Evolutionary conservation across 2,113 vertebrate species (phyloP), one percentile per base, ranked within the genome.

Genomic region (Monopterus albus): DNA sequence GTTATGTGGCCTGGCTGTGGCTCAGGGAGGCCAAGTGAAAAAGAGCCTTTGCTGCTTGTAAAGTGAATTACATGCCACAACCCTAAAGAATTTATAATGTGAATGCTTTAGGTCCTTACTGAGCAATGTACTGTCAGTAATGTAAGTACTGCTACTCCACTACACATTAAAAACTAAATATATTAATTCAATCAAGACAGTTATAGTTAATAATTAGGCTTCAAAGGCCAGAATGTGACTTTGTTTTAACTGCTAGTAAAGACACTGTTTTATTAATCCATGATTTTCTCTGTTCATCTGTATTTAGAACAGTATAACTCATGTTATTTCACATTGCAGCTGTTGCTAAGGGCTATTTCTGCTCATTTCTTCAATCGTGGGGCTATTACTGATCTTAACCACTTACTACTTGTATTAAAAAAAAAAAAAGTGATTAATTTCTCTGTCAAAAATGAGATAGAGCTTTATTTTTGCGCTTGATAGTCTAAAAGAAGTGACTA

Each of bases 381-480:
- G 28, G 28, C 20, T 33, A 17, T 1, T 45, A 66, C 33, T 49
- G 64, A 74, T 57, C 13, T 45, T 13, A 69, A n/a, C n/a, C n/a
- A 38, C 7, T 31, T 61, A 36, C 17, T 26, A 52, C 11, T 31
- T 51, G 7, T 28, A 33, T 56, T 29, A 36, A 21, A 35, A 51
- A 20, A 13, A 43, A 21, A 35, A 51, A 20, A 13, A 43, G 31
- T 1, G 0, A 42, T 58, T 29, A 25, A 25, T 47, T 6, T 64
- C 12, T 51, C 15, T 75, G 18, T 72, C 36, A 60, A 70, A 60
- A 69, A 47, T 50, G 21, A 75, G 20, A 35, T 12, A 52, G 18
- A 36, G 17, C 39, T 66, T 52, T 23, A 39, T 70, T 57, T 59
- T 78, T 73, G 23, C 45, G 36, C n/a, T 38, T 50, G 13, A 69